Evolutionary conservation across 2,888 invertebrate species (phyloP), one percentile per base, ranked within the genome.

Genomic region (Ecdyonurus torrentis): DNA sequence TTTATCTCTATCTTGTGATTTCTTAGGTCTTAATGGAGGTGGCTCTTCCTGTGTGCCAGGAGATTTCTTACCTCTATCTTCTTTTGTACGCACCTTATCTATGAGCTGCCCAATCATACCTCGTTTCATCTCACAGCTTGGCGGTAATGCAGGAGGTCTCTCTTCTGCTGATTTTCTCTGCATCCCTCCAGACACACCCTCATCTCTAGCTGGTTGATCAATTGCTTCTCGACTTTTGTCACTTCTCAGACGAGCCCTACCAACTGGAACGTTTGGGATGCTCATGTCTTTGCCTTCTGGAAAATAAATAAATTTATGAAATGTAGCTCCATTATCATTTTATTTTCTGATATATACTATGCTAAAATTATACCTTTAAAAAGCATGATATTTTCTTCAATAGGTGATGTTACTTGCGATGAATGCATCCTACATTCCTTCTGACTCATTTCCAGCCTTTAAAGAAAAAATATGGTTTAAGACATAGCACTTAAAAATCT

Each of bases 41-140:
- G 37, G 37, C 15, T 37, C 7, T 22, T 68, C 71, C 61, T 69
- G 68, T 10, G 7, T 37, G 5, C 69, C 70, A 5, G 70, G 70
- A 2, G 70, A 70, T 64, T 71, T 71, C 65, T 71, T 71, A 5
- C 63, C 52, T 50, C 70, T 67, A 59, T 71, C 71, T 66, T 71
- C 71, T 66, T 71, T 71, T 20, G 70, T 70, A 23, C 71, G 68
- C n/a, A 71, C 71, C 70, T 81, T 81, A 65, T 81, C 81, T 25
- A 81, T 76, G 58, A 81, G 70, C 67, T 82, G 81, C 63, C 79
- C 79, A 52, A 82, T 70, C 3, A 81, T 77, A 1, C 81, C 73
- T 59, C 72, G 67, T 62, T 72, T 71, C 60, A 66, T 63, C 7
- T 66, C 61, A 3, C 63, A 52, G 25, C 66, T 67, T 62, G 60